A percentile compares a stretch with the other conserved stretches of the same genome.
phyloP scores from a whole-genome alignment of 2,797 vertebrate genomes.

The Sebastes nivosus region DNA sequence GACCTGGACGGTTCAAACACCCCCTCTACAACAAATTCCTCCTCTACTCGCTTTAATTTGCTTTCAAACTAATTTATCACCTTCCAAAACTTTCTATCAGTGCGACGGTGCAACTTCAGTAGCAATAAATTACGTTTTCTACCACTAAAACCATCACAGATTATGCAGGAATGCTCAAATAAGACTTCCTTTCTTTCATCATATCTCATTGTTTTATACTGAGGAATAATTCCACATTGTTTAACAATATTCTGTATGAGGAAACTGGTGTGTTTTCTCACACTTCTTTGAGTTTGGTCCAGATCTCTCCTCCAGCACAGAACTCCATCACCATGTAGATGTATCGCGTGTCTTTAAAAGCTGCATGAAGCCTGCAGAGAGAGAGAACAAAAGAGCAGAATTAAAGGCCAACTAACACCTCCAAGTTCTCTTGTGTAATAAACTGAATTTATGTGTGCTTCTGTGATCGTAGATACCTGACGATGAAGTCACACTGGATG shows the following conservation, averaged over 20 bases:
- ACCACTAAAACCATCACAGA: neutral
- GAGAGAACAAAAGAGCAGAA: neutral
- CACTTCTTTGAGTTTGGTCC: conserved; percentile 89
- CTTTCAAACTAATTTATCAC: neutral
- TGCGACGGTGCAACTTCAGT: neutral
- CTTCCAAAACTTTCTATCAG: neutral
- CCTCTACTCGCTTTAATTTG: neutral
- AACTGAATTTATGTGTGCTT: neutral
- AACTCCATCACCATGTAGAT: conserved; percentile 90
- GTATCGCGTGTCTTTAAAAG: conserved; percentile 82
- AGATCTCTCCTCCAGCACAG: conserved; percentile 86
- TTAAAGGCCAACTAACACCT: neutral
- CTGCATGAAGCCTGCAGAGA: conserved; percentile 77
- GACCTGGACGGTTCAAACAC: neutral
- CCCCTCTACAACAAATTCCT: neutral
- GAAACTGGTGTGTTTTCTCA: conserved; percentile 51
- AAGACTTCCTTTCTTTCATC: neutral
- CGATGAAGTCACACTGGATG: conserved; percentile 83
- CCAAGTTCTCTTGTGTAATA: no score
- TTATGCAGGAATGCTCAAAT: neutral
- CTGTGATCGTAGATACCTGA: conserved; percentile 70
- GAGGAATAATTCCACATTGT: neutral
- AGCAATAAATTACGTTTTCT: neutral
- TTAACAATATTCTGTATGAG: neutral
- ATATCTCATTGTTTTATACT: neutral